Evolutionary conservation across 1,140 invertebrate genomes (phyloP), one percentile per base, ranked within the genome.

Genomic region (Caenorhabditis latens): DNA sequence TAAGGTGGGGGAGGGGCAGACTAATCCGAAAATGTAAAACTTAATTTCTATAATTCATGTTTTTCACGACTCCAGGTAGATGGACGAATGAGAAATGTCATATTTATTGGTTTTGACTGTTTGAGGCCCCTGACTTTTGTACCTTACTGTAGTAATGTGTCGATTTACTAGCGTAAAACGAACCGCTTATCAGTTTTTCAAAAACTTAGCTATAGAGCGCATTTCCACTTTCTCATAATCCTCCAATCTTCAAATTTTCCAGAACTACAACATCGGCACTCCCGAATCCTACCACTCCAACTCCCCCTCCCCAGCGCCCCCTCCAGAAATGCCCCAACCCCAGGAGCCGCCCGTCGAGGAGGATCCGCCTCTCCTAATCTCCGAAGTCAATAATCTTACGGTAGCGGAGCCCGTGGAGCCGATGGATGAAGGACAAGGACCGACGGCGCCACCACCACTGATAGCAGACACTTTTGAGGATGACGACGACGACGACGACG

Each of bases 231-330:
- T 58, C n/a, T 5, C 14, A 1, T 19, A n/a, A 14, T n/a, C 8
- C 57, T 58, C 19, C 3, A 21, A 21, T 58, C 4, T 5, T 79
- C 9, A 46, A 21, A n/a, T 5, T n/a, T 50, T 79, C 53, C 46
- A 79, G 71, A 42, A 79, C 46, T 79, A 79, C 46, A 24, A 50
- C 21, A 79, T 79, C n/a, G n/a, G n/a, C 9, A 79, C 71, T 21
- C 71, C 71, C 11, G 71, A 79, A 24, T 79, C 71, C 7, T 79
- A 79, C 40, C 71, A 79, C 42, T 79, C 71, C 11, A 46, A 1
- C 32, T 32, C 32, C 1, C 32, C 32, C 0, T 32, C 32, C 32
- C 32, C 32, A 32, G 32, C 32, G 32, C 32, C 32, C 53, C 71
- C 46, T 14, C 19, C 71, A 3, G n/a, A 24, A 0, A 46, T 46